Base-by-base conservation (phyloP, 2,797 vertebrate genomes). In the Paguma larvata region DNA sequence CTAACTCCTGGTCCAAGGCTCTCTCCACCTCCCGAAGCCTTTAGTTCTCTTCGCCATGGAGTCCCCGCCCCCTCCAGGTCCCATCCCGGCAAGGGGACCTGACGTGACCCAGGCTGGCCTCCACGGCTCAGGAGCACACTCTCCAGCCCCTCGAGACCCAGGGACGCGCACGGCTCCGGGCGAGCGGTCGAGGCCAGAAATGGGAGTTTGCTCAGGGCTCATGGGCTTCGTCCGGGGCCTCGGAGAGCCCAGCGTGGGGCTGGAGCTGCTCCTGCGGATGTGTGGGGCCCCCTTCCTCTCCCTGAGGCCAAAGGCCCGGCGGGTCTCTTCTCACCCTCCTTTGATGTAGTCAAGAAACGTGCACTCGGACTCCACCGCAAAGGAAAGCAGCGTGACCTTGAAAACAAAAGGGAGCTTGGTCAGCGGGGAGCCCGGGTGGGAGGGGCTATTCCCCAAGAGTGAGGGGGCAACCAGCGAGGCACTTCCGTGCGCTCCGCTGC, bases 301-400 rank as follows among this genome's bases (percentile, higher is more conserved):
- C 80, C 65, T 0, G 4, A n/a, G 70, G 44, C 70, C 23, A 34
- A 25, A 12, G 62, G 73, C 34, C 34, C 23, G 0, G 12, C 30
- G 5, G 4, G 32, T 34, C 27, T 73, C 73, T 89, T 48, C 99
- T 99, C 98, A 99, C 99, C 99, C 99, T 98, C 99, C 99, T 99
- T 99, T 99, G 98, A 99, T 99, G 99, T 99, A 99, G 98, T 99
- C 99, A 59, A 99, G 99, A 98, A 99, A 99, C 0, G 99, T 99
- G 97, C 99, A 99, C 97, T 99, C 99, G 0, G 99, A 99, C 98
- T 99, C 99, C 98, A 99, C 99, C 0, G 99, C 99, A 53, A 99
- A 99, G 0, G 99, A 99, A 41, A 99, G 99, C 96, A 99, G 98
- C 0, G 99, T 99, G 96, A 99, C 99, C 99, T 99, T 94, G 88